A percentile compares a stretch with the other conserved stretches of the same genome.
Conservation (phyloP, 1,140 invertebrate species). For the Ladona fulva region DNA sequence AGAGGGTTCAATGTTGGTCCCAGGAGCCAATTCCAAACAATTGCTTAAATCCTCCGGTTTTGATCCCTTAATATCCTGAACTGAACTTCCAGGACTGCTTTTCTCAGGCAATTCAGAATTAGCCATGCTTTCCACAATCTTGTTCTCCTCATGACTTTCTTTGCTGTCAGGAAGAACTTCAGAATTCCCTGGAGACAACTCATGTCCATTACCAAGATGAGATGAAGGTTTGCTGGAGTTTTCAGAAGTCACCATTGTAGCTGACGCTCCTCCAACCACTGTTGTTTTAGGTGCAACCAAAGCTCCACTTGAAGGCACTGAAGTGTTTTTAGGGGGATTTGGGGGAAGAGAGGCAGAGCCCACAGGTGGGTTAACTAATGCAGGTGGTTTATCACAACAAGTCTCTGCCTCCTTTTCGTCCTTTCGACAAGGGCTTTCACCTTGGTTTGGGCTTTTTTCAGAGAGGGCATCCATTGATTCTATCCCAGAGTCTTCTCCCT, state of each 20-base stretch:
- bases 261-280: neutral
- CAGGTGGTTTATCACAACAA: slow-evolving; percentile 17
- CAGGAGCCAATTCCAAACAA: neutral
- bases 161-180: neutral
- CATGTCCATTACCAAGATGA: neutral
- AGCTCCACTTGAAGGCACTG: slow-evolving; percentile 7
- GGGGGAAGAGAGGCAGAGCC: neutral
- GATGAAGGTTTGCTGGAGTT: neutral
- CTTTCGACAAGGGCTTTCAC: slow-evolving; percentile 43
- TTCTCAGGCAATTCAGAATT: neutral
- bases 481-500: slow-evolving; percentile 81
- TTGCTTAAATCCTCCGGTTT: neutral
- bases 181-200: neutral
- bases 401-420: slow-evolving; percentile 28
- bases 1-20: neutral
- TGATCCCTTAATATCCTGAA: neutral
- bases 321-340: slow-evolving; percentile 5
- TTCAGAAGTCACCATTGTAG: neutral
- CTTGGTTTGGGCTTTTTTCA: slow-evolving; percentile 84
- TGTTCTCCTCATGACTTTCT: neutral
- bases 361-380: neutral
- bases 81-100: neutral
- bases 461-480: slow-evolving; percentile 88
- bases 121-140: neutral
- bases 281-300: neutral